Evolutionary conservation across 2,888 invertebrate genomes (phyloP), one percentile per base, ranked within the genome.

Genomic region (Physocephala rufipes): DNA sequence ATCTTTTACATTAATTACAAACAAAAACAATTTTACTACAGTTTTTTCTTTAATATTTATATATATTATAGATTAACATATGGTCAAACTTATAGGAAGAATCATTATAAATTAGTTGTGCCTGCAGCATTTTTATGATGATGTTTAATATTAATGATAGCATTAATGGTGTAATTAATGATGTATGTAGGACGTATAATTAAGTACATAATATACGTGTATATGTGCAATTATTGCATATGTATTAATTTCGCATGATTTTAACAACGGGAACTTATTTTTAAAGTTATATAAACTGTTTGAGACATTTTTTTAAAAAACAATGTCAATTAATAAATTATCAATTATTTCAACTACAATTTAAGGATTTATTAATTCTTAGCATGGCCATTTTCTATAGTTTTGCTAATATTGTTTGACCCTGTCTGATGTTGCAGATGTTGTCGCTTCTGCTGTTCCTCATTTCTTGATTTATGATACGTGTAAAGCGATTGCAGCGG

Each of bases 401-500:
- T 73, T 77, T 79, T 76, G 73, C 74, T 69, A 74, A 71, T 28
- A 28, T 58, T 58, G 58, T 26, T 16, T 67, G 55, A 45, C 61
- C 61, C 53, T 73, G 70, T 45, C 47, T 70, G 68, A 36, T 72
- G 70, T 71, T 67, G 73, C 61, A 67, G 71, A 63, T 72, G 73
- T 30, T 71, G 63, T 36, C 67, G 71, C 19, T 77, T 74, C 15
- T 78, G 79, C 49, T 78, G 69, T 59, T 73, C 79, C 71, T 82
- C 81, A 36, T 80, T 74, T 5, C 79, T 78, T 45, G 81, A 80
- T 80, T 84, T 85, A 79, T 45, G 63, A 36, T 85, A 86, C 79
- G 89, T 90, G 86, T 95, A 95, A 79, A 95, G 89, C 63, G 92
- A 91, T 86, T 95, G 95, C 78, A 96, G 87, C 59, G 95, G 95